Conservation (phyloP, 2,888 invertebrate species). For the Drosophila ochracea region DNA sequence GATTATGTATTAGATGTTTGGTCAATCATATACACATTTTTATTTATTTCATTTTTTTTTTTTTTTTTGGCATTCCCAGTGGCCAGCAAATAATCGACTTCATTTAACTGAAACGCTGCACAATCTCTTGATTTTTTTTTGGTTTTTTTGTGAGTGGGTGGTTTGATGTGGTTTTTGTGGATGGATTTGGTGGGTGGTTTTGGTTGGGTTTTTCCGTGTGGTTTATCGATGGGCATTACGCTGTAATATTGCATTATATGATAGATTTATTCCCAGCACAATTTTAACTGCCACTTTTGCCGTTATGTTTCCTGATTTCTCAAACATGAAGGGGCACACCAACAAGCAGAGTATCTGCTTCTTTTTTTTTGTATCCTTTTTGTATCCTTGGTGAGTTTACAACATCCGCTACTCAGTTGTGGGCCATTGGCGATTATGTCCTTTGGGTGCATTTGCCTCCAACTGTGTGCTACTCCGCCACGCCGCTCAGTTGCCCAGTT, state of each 20-base stretch:
- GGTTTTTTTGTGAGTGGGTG: constrained; percentile 5
- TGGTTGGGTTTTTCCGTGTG: constrained; percentile 16
- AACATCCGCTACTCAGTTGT: constrained; percentile 65
- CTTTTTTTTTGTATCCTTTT: constrained; percentile 26
- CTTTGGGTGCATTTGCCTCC: constrained; percentile 74
- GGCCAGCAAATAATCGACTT: constrained; percentile 76
- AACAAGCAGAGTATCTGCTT: constrained; percentile 9
- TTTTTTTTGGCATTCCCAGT: constrained; percentile 49
- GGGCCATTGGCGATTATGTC: constrained; percentile 79
- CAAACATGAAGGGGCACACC: constrained; percentile 13
- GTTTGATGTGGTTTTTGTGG: constrained; percentile 8
- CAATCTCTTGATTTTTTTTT: constrained; percentile 24
- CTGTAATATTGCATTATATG: constrained; percentile 78
- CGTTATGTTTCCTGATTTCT: constrained; percentile 44
- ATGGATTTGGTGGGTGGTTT: constrained; percentile 1
- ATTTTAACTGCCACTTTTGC: constrained; percentile 77
- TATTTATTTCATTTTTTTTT: too few relatives aligned
- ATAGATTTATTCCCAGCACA: constrained; percentile 82
- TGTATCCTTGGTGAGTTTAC: constrained; percentile 57
- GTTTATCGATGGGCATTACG: constrained; percentile 70
- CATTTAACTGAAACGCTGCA: constrained; percentile 73
- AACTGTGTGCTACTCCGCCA: constrained; percentile 29
- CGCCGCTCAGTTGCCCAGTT: constrained; percentile 11
- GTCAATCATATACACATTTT: constrained; percentile 55
- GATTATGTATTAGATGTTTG: constrained; percentile 33